Base-by-base conservation (phyloP, 2,797 vertebrate genomes). In the Clarias laeviceps region DNA sequence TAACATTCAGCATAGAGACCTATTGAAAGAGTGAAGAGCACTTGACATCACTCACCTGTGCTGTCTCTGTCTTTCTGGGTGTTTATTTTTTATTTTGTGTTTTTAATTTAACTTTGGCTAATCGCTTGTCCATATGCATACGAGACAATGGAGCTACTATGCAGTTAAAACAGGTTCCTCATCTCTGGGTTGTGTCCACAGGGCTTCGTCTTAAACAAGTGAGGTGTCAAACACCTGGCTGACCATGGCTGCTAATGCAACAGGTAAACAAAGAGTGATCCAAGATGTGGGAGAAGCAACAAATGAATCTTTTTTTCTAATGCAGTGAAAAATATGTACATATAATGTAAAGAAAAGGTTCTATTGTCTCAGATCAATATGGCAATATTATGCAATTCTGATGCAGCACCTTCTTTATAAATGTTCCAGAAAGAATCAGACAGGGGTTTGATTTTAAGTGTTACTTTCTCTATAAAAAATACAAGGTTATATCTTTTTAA, bases 391-490 rank as follows among this genome's bases (percentile, higher is more conserved):
- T 95, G 95, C 95, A 90, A 91, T 92, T 94, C 93, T 92, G 92
- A 94, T 93, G 93, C 94, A 94, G 93, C 92, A 87, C 88, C 86
- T 91, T 90, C 83, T 91, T 91, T 93, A 89, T 92, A 91, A 93
- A 94, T 93, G 93, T 92, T 94, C 94, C 95, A 94, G 94, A 95
- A 95, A 95, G 92, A 93, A 91, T 94, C 91, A 92, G 94, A 93
- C 91, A 86, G 91, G 93, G 93, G 93, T 93, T 94, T 93, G 94
- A 93, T 95, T 95, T 90, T 93, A 95, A 95, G 94, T 95, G 95
- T 95, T 94, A 92, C 93, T 95, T 95, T 93, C 93, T 94, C 93
- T 93, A 86, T 92, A 90, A 91, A 86, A 85, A 82, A 73, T 89
- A 82, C 85, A 91, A 89, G 87, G 89, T 92, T 94, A 91, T 82